Evolutionary conservation across 1,140 invertebrate species (phyloP).

Genomic region (Hyles euphorbiae): DNA sequence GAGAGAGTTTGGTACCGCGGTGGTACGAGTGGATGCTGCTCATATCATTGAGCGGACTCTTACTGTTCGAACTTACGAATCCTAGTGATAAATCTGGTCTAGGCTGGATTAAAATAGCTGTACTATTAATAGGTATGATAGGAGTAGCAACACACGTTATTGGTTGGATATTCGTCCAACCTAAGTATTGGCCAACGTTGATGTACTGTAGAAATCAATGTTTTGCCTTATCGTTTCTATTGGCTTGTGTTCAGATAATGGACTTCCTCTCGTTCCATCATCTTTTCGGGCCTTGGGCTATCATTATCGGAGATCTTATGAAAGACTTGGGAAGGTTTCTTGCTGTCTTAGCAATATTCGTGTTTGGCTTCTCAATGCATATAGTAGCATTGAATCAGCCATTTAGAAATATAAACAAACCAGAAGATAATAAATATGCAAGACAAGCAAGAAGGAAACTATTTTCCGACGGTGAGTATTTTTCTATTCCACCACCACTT

Average conservation of each 20-base stretch:
- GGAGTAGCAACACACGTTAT: conserved; percentile 94
- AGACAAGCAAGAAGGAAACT: conserved; percentile 72
- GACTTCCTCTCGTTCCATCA: conserved; percentile 99
- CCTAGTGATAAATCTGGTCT: conserved; percentile 96
- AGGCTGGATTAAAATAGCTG: conserved; percentile 94
- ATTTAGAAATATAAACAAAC: conserved; percentile 82
- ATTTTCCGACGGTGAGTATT: conserved; percentile 85
- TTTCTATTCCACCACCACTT: conserved; percentile 3
- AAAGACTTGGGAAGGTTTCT: conserved; percentile 96
- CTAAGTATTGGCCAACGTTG: conserved; percentile 85
- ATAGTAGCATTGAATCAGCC: conserved; percentile 97
- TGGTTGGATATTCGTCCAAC: conserved; percentile 82
- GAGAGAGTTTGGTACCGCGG: conserved; percentile 84
- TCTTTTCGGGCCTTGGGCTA: conserved; percentile 98
- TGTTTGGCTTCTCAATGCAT: conserved; percentile 98
- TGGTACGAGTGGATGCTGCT: conserved; percentile 98
- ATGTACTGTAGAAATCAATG: conserved; percentile 97
- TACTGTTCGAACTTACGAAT: conserved; percentile 97
- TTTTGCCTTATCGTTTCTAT: conserved; percentile 94
- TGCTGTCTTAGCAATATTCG: conserved; percentile 97
- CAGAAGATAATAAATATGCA: conserved; percentile 69
- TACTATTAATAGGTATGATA: conserved; percentile 93
- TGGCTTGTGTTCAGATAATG: conserved; percentile 97
- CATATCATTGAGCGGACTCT: conserved; percentile 95
- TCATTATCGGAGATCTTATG: conserved; percentile 92